A percentile compares a stretch with the other conserved stretches of the same genome.
Conservation (phyloP, 2,888 invertebrate species). For the Phytoseiulus persimilis region DNA sequence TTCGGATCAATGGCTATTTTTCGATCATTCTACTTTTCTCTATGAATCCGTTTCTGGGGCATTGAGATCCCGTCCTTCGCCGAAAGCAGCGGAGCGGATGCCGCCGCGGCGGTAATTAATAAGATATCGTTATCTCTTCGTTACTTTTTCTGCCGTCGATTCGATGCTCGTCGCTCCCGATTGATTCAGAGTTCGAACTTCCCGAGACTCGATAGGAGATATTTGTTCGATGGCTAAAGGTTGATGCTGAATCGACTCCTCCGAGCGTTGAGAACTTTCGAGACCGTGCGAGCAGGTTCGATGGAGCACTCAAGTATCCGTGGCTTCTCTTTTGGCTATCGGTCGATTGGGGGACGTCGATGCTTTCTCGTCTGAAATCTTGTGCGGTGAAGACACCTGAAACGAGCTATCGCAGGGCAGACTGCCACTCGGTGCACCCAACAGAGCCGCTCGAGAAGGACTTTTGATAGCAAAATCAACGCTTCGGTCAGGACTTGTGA, state of each 20-base stretch:
- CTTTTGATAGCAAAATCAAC: not conserved
- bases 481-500: not conserved
- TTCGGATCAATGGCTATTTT: not conserved
- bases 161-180: not conserved
- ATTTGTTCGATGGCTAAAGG: too few relatives aligned
- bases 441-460: not conserved
- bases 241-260: not conserved
- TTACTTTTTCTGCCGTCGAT: not conserved
- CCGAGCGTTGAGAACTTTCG: not conserved
- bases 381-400: not conserved
- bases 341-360: not conserved
- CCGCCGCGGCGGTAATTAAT: not conserved
- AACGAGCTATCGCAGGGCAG: not conserved
- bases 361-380: not conserved
- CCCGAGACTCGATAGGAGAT: not conserved
- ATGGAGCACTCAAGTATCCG: not conserved
- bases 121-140: not conserved
- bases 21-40: not conserved
- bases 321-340: not conserved
- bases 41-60: not conserved
- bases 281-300: not conserved
- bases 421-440: not conserved
- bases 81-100: not conserved
- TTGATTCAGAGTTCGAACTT: not conserved
- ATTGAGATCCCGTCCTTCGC: not conserved